phyloP scores from a whole-genome alignment of 2,797 vertebrate species.

The Anolis apletophallus region DNA sequence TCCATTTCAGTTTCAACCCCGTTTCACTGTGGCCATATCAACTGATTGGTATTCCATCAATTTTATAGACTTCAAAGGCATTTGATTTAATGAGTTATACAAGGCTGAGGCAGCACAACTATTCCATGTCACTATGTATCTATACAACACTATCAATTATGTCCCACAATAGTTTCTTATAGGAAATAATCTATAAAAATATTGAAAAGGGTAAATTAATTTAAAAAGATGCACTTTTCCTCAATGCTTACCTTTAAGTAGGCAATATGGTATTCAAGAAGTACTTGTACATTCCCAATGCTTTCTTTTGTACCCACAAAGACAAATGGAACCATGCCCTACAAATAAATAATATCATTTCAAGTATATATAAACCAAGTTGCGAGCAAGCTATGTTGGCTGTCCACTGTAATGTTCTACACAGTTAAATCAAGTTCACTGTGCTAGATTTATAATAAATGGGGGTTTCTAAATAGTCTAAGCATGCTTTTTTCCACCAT shows the following conservation, averaged over 20 bases:
- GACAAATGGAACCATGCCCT: slow-evolving; percentile 99
- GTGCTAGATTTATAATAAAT: background rate
- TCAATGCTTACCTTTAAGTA: slow-evolving; percentile 92
- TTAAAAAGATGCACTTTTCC: background rate
- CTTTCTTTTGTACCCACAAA: slow-evolving; percentile 99
- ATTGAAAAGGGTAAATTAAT: background rate
- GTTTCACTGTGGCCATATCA: background rate
- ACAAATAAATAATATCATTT: slow-evolving; percentile 60
- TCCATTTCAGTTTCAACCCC: background rate
- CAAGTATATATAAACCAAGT: slow-evolving; percentile 14
- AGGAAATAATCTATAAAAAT: background rate
- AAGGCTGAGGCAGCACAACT: background rate
- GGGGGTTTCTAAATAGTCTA: background rate
- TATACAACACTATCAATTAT: background rate
- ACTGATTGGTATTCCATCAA: background rate
- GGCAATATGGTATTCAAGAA: slow-evolving; percentile 97
- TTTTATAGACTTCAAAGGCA: background rate
- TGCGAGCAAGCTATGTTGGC: background rate
- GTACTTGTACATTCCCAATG: slow-evolving; percentile 95
- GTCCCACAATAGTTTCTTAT: background rate
- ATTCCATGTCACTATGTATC: background rate
- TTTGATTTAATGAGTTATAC: background rate
- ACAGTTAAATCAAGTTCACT: background rate
- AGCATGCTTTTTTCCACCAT: background rate
- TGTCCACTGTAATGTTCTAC: background rate